Evolutionary conservation across 1,140 invertebrate genomes (phyloP), one percentile per base, ranked within the genome.

Genomic region (Eumaeus atala): DNA sequence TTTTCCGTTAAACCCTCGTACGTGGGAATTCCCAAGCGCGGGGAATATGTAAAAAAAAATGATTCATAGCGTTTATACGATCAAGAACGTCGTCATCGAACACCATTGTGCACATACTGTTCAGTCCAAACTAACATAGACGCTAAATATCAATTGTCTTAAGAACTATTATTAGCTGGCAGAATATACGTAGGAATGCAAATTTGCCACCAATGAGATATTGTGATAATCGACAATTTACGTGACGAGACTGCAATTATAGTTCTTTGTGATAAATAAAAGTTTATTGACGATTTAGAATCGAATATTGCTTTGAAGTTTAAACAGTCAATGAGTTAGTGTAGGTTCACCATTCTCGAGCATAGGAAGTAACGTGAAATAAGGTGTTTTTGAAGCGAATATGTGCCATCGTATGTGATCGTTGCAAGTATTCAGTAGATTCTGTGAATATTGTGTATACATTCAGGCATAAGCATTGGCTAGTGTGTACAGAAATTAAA

Each of bases 21-120:
- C 67, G 65, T 75, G 72, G 74, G 69, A 75, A 75, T 73, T 74
- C 66, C 74, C 70, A n/a, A 66, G 57, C 44, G 50, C 40, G 57
- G 21, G 51, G 60, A 51, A 47, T 65, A 73, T 67, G 6, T 28
- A 66, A 54, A 58, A 62, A 69, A 72, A 67, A 60, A 58, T 74
- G 69, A 75, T 63, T 73, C 67, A 73, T 62, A 65, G 61, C 69
- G 59, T 58, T 62, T 52, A 62, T 59, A 56, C 51, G 50, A 34
- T 48, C 40, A 49, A 52, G 55, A 52, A 54, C 47, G 63, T 63
- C 71, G 69, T 74, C 69, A 72, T 67, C 37, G 16, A 54, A 17
- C 21, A 50, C 42, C 53, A 55, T 55, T 35, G 44, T 54, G 53
- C 34, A 35, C 44, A 21, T 40, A 12, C 14, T 3, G 9, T n/a